Base-by-base conservation (phyloP, 2,113 vertebrate species). In the Engraulis encrasicolus region DNA sequence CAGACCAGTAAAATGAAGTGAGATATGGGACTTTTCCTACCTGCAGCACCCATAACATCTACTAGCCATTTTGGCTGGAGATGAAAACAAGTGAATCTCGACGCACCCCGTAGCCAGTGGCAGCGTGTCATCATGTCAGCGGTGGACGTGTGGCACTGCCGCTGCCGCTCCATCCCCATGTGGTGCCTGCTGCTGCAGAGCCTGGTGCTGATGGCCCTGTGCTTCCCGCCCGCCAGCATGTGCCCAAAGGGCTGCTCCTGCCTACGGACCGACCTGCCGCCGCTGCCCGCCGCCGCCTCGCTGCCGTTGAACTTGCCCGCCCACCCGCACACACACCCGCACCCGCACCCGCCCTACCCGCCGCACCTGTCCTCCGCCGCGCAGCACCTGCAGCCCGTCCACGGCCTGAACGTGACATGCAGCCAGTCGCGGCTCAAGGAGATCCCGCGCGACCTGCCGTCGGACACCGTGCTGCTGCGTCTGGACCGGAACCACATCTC, bases 401-500 rank as follows among this genome's bases (percentile, higher is more conserved):
- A 94, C 85, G 97, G 96, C 85, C 95, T 98, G 91, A 99, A 98
- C 0, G 96, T 99, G 89, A 97, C 96, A 89, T 99, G 98, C 95
- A 99, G 97, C 93, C 96, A 97, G 82, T 97, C 97, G 1, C 97
- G 97, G 86, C 96, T 99, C 93, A 98, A 98, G 91, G 98, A 99
- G 90, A 99, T 99, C 92, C 98, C 98, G 27, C 94, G 96, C 88
- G 97, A 97, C 93, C 95, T 99, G 82, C 98, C 98, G 12, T 89
- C 95, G 0, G 97, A 99, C 89, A 99, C 98, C 1, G 96, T 97
- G 71, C 92, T 98, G 82, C 91, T 99, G 85, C 96, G 96, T 84
- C 95, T 99, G 90, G 98, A 99, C 93, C 97, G 96, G 91, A 99
- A 99, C 93, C 98, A 99, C 93, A 99, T 99, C 84, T 97, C 96